These are phyloP conservation scores for Galerucella calmariensis DNA, from an alignment of 2,888 invertebrate genomes.

Conservation along the genomic window DNA sequence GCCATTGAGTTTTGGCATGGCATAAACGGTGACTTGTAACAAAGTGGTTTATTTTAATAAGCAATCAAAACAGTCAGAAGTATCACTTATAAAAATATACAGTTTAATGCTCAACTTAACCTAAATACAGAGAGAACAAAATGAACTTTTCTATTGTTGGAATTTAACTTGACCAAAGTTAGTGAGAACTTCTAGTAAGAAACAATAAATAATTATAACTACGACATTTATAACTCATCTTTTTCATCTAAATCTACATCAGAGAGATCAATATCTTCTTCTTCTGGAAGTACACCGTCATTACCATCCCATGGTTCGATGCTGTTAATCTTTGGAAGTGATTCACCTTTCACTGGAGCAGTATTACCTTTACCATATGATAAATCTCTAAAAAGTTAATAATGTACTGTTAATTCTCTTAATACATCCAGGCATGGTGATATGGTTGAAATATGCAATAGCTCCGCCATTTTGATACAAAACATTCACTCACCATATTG, in stretches of 20 bases:
- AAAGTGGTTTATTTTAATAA: too few relatives aligned
- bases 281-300: slow-evolving; percentile 86
- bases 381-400: slow-evolving; percentile 72
- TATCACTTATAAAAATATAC: too few relatives aligned
- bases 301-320: slow-evolving; percentile 93
- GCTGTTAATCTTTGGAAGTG: slow-evolving; percentile 77
- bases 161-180: neutral
- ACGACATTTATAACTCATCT: slow-evolving; percentile 74
- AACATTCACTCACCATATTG: too few relatives aligned
- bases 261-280: slow-evolving; percentile 92
- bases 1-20: too few relatives aligned
- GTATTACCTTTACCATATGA: slow-evolving; percentile 94
- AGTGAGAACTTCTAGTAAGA: neutral
- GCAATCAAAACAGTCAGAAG: too few relatives aligned
- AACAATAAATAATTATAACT: slow-evolving; percentile 4
- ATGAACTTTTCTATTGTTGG: neutral
- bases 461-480: too few relatives aligned
- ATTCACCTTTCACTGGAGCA: slow-evolving; percentile 84
- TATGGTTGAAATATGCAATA: too few relatives aligned
- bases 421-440: too few relatives aligned
- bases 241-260: slow-evolving; percentile 87
- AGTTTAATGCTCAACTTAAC: too few relatives aligned
- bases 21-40: too few relatives aligned
- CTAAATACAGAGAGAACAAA: neutral
- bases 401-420: neutral